Base-by-base conservation (phyloP, 35 echinoderm and acorn worm species). In the Ophiothrix spiculata region DNA sequence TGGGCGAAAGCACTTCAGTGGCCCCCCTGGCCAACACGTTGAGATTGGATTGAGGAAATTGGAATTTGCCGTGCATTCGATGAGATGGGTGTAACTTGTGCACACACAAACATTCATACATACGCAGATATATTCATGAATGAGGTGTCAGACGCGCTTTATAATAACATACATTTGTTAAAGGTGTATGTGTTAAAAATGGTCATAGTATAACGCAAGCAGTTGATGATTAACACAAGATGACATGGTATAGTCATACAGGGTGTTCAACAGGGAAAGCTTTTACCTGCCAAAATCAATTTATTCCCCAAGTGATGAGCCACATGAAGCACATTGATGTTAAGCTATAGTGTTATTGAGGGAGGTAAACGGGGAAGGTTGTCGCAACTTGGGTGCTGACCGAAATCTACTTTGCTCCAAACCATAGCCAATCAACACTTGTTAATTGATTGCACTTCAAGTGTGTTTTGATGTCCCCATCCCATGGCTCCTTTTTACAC, bases 281-380 rank as follows among this genome's bases (percentile, higher is more conserved):
- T 69, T 69, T 69, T 69, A 69, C 60, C 60, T 69, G 60, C 60
- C 60, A 69, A 69, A 69, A 69, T 69, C 60, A 69, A 69, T 69
- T 69, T 69, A 69, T 10, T 69, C 29, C 60, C 60, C 60, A 12
- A 25, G 10, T n/a, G 60, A 69, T 69, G 60, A 69, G 25, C 60
- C 3, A 6, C 19, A 49, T 49, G 42, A 6, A 49, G n/a, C 19
- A 49, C 42, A 19, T 49, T 10, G 6, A n/a, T n/a, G 60, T 69
- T 15, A 15, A 69, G 60, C 16, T 69, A 69, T 28, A 69, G 25
- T n/a, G n/a, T 49, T 49, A 12, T 69, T 28, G 60, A n/a, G 60
- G 60, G 60, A 69, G 60, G 60, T 69, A 69, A n/a, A n/a, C 42
- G 42, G 19, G 42, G 6, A 49, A 19, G 42, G n/a, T n/a, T n/a